Base-by-base conservation (phyloP, 2,113 vertebrate species). In the Mus musculus region DNA sequence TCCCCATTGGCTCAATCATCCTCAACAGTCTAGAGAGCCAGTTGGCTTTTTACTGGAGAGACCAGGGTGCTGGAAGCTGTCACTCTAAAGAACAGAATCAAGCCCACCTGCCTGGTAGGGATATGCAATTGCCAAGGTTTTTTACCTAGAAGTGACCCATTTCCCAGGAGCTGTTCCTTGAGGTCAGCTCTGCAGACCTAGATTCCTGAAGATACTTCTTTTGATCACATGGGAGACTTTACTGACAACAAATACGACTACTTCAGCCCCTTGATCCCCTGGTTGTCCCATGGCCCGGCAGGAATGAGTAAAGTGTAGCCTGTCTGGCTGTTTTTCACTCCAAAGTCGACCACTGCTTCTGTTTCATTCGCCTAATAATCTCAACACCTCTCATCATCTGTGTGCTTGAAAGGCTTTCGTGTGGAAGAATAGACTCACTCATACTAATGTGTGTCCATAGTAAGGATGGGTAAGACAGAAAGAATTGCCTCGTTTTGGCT, bases 1-100 rank as follows among this genome's bases (percentile, higher is more conserved):
- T 1, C 20, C 42, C 49, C 14, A 69, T 20, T 14, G 72, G 36
- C 72, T 86, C 81, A 82, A 56, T 26, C 26, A 19, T 63, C 13
- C 39, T 56, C 33, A 46, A 39, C 42, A 63, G 88, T 56, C 73
- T 28, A 39, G 56, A 91, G 46, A 12, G 36, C 81, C 20, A 75
- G 4, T 46, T 89, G 84, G 65, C 39, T 78, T 71, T 75, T 82
- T 59, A 22, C 71, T 80, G 30, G 3, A 13, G 84, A 89, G 39
- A 95, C 26, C 20, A 81, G 56, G 59, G 59, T 54, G 33, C 26
- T 10, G 12, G 65, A 84, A 69, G 61, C 20, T 90, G 30, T 89
- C 88, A 84, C 78, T 94, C 80, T n/a, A 81, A 76, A 67, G 46
- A 90, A 89, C 46, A 96, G 78, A 93, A 91, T 52, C 28, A 54